A percentile compares a stretch with the other conserved stretches of the same genome.
phyloP scores from a whole-genome alignment of 2,888 invertebrate genomes.

The Hedychridium roseum region DNA sequence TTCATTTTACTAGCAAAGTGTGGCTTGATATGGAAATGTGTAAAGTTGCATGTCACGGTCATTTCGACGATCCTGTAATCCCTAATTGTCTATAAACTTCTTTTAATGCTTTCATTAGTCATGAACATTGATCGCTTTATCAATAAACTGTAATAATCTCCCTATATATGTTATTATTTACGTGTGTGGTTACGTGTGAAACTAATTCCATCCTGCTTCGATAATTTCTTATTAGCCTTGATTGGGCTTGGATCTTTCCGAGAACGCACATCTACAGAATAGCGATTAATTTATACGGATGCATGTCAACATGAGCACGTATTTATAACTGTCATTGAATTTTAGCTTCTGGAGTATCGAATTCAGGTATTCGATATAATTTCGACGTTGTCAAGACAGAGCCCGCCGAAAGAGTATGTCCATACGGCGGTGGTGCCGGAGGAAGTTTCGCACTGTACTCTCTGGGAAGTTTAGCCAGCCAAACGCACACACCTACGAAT shows the following conservation, averaged over 20 bases:
- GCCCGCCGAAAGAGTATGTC: constrained; percentile 40
- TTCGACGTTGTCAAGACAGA: constrained; percentile 51
- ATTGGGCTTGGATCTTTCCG: too few species aligned
- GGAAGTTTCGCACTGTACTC: constrained; percentile 38
- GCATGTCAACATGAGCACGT: background rate
- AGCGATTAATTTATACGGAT: background rate
- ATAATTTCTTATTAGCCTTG: too few species aligned
- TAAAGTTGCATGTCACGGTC: constrained; percentile 28
- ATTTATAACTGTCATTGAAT: constrained; percentile 7
- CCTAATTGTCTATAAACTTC: too few species aligned
- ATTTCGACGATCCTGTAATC: too few species aligned
- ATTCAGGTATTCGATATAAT: constrained; percentile 41
- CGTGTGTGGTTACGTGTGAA: too few species aligned
- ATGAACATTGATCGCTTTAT: too few species aligned
- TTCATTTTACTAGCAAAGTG: constrained; percentile 7
- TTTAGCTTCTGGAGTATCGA: constrained; percentile 38
- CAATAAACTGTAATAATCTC: too few species aligned
- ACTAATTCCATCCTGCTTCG: too few species aligned
- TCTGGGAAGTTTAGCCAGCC: constrained; percentile 28
- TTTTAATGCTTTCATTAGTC: too few species aligned
- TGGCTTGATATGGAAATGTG: constrained; percentile 35
- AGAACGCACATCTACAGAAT: background rate
- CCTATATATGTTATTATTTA: too few species aligned
- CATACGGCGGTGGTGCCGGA: constrained; percentile 31
- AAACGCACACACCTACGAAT: constrained; percentile 23